Base-by-base conservation (phyloP, 1,140 invertebrate species). In the Drosophila kohkoa region DNA sequence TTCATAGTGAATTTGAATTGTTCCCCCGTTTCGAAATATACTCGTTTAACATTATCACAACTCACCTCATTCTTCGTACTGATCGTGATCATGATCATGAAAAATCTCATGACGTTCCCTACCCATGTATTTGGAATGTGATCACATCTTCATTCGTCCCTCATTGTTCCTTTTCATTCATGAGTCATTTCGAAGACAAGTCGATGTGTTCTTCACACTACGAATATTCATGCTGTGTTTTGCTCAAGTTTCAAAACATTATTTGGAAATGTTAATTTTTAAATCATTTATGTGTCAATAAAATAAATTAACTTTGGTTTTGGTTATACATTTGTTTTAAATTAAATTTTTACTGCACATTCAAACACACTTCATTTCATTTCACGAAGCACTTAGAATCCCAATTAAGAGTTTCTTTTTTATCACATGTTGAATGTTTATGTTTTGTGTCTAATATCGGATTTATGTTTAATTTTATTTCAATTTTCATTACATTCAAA, bases 141-240 rank as follows among this genome's bases (percentile, higher is more conserved):
- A 15, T 62, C 71, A 62, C 49, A 25, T 41, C 38, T 41, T 49
- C 41, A 65, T 28, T 46, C 43, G 0, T 25, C 46, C 10, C 10
- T 20, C 62, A 72, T 77, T 72, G 28, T 25, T 38, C 16, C 51
- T 2, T 4, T 4, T 38, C 63, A 74, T 64, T 73, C 49, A 43
- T 70, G 63, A 55, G 48, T 62, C 55, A 67, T 66, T 58, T 49
- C 11, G 28, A 45, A 35, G 28, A 63, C 38, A 64, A 64, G 25
- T 68, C n/a, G 6, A 28, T 52, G 35, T 54, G 43, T 75, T 70
- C 30, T 35, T 38, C 16, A 55, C 54, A 78, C 16, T 52, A 54
- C 41, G 48, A 89, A 88, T 88, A 76, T 87, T 91, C 90, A 91
- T 74, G 83, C 90, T 91, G 90, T 91, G 90, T 91, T 91, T 91